phyloP scores from a whole-genome alignment of 2,888 invertebrate species.

The Noctua pronuba region DNA sequence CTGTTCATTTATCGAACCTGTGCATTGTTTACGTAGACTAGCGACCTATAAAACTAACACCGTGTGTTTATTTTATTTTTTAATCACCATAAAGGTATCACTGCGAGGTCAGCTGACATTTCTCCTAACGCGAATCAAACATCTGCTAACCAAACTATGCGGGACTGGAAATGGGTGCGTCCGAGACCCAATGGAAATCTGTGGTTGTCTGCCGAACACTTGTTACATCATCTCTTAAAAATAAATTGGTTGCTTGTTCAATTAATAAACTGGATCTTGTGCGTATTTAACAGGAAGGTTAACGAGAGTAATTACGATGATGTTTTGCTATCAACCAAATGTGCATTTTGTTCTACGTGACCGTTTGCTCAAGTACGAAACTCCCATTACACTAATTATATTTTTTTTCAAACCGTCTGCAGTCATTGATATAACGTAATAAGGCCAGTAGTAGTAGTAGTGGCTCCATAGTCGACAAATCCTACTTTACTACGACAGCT shows the following conservation, averaged over 20 bases:
- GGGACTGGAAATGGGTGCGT: constrained; percentile 64
- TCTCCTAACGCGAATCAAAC: constrained; percentile 54
- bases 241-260: constrained; percentile 71
- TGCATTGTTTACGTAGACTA: constrained; percentile 76
- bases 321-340: constrained; percentile 36
- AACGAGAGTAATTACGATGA: constrained; percentile 46
- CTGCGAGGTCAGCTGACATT: constrained; percentile 47
- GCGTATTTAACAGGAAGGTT: constrained; percentile 51
- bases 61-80: constrained; percentile 42
- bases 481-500: not conserved
- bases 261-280: constrained; percentile 61
- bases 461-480: not conserved
- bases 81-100: constrained; percentile 22
- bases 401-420: not conserved
- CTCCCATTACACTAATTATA: not conserved
- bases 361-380: not conserved
- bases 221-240: constrained; percentile 74
- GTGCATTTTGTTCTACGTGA: constrained; percentile 22
- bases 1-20: constrained; percentile 76
- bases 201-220: constrained; percentile 67
- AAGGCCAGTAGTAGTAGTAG: not conserved
- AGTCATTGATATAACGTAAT: not conserved
- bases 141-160: constrained; percentile 65
- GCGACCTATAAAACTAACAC: constrained; percentile 74
- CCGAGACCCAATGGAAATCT: constrained; percentile 71